phyloP scores from a whole-genome alignment of 2,797 vertebrate genomes.

The Dryobates pubescens region DNA sequence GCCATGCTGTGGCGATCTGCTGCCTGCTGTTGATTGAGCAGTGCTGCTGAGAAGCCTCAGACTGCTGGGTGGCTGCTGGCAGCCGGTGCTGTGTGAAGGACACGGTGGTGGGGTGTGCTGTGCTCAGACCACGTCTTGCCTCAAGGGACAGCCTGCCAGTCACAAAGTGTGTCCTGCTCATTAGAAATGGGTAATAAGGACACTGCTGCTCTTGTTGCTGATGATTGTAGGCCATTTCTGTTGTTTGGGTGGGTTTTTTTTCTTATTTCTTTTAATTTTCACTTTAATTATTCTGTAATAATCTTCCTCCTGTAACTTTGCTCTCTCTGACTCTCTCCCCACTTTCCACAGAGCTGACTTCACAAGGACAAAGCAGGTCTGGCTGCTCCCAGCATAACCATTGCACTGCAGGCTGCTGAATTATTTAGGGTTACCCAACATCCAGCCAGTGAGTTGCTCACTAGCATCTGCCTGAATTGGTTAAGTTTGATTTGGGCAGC shows the following conservation, averaged over 20 bases:
- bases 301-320: neutral
- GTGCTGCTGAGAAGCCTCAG: fast-evolving
- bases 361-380: fast-evolving
- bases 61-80: fast-evolving
- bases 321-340: neutral
- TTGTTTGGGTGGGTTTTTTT: neutral
- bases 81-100: fast-evolving
- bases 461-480: neutral
- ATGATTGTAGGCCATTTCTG: neutral
- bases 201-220: neutral
- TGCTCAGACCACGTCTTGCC: neutral
- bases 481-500: neutral
- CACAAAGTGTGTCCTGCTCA: fast-evolving
- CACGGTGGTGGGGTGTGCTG: fast-evolving
- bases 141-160: fast-evolving
- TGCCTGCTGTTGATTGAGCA: fast-evolving
- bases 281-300: neutral
- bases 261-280: neutral
- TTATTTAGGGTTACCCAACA: neutral
- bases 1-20: neutral
- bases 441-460: fast-evolving
- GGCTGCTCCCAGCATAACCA: fast-evolving
- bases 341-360: neutral
- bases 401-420: fast-evolving
- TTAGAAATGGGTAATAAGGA: neutral